Evolutionary conservation across 1,140 invertebrate species (phyloP).

Genomic region (Camponotus floridanus): DNA sequence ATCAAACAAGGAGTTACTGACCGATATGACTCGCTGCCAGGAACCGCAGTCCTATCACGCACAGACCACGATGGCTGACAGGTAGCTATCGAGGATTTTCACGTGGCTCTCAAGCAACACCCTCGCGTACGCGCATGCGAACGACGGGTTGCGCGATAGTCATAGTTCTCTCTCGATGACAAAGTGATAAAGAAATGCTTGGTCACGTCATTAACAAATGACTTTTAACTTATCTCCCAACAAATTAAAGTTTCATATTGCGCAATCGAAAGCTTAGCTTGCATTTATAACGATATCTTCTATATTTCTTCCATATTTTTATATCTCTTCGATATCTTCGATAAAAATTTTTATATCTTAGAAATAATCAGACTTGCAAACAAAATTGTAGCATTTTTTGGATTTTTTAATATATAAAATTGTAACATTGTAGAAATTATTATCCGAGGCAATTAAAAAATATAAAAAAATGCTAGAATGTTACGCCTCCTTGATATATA

Average conservation of each 20-base stretch:
- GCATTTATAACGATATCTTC: background rate
- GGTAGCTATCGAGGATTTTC: constrained; percentile 65
- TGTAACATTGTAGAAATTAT: background rate
- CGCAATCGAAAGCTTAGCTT: constrained; percentile 14
- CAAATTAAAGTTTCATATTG: background rate
- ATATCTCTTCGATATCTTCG: constrained; percentile 2
- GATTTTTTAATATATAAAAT: background rate
- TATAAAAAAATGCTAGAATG: background rate
- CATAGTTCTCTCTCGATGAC: background rate
- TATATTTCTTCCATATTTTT: constrained; percentile 8
- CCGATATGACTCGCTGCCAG: constrained; percentile 78
- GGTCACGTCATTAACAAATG: constrained; percentile 1
- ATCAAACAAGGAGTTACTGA: constrained; percentile 41
- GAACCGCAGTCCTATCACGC: constrained; percentile 65
- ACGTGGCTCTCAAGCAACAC: background rate
- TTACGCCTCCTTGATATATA: background rate
- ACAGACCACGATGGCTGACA: constrained; percentile 63
- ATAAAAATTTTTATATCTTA: constrained; percentile 14
- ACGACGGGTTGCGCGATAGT: background rate
- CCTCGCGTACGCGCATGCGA: background rate
- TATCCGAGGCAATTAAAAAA: background rate
- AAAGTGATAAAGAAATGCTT: constrained; percentile 50
- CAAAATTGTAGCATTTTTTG: background rate
- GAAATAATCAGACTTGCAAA: background rate
- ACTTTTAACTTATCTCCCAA: background rate